phyloP scores from a whole-genome alignment of 2,113 vertebrate species.

The Pteronura brasiliensis region DNA sequence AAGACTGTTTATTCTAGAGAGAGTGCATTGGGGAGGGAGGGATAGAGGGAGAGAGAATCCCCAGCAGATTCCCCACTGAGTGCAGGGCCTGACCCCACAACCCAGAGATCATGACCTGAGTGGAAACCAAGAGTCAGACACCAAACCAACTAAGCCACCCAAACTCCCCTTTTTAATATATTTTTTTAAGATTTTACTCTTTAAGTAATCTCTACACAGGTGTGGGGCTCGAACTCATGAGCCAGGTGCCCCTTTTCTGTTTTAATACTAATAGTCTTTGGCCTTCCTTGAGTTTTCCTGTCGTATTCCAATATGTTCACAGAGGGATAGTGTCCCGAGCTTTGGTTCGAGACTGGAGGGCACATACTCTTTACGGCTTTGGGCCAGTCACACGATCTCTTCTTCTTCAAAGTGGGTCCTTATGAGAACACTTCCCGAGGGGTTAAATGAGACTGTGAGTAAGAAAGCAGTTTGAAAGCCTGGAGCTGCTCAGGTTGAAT shows the following conservation, averaged over 20 bases:
- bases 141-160: background rate
- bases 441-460: background rate
- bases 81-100: background rate
- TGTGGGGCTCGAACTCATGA: background rate
- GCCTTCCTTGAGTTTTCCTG: background rate
- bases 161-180: background rate
- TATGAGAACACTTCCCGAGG: background rate
- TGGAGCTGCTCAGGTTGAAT: background rate
- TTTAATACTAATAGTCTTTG: background rate
- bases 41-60: background rate
- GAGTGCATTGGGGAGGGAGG: background rate
- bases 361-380: background rate
- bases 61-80: background rate
- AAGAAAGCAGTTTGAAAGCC: background rate
- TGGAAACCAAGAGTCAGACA: too few species aligned
- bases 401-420: background rate
- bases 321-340: background rate
- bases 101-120: too few species aligned
- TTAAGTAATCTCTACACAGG: background rate
- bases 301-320: background rate
- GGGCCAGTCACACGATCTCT: background rate
- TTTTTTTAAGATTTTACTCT: background rate
- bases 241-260: background rate
- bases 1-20: background rate
- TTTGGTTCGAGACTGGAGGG: background rate